phyloP scores from a whole-genome alignment of 2,888 invertebrate genomes.

The Tanypteryx hageni region DNA sequence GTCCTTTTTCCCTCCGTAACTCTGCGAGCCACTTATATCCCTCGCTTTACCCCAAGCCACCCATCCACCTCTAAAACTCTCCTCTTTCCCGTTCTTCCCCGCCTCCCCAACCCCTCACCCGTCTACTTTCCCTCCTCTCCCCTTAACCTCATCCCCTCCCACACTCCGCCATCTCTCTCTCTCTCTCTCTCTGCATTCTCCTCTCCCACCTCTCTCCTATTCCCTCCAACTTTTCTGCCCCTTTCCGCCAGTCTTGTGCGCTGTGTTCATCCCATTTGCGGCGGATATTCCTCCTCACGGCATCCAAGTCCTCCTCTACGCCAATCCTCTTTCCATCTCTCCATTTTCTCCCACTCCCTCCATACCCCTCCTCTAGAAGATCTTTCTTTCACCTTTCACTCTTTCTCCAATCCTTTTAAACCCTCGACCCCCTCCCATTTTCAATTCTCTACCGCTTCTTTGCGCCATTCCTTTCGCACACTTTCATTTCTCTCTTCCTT shows the following conservation, averaged over 20 bases:
- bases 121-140: background rate
- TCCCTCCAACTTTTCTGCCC: background rate
- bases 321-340: background rate
- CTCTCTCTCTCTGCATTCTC: too few relatives aligned
- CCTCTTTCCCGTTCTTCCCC: background rate
- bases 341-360: background rate
- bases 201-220: too few relatives aligned
- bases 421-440: too few relatives aligned
- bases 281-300: background rate
- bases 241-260: conserved; percentile 1
- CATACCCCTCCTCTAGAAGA: background rate
- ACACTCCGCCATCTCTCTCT: too few relatives aligned
- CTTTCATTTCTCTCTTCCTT: too few relatives aligned
- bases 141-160: background rate
- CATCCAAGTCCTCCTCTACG: background rate
- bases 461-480: too few relatives aligned
- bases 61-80: background rate
- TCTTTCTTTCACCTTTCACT: background rate
- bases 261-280: conserved; percentile 42
- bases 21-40: conserved; percentile 13
- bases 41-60: background rate
- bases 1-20: background rate
- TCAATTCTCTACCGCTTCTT: too few relatives aligned
- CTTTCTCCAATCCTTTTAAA: too few relatives aligned
- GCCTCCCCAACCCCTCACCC: background rate